These are phyloP conservation scores for Actinia tenebrosa DNA, from an alignment of 64 coral and sea anemone genomes.

Conservation along the genomic window DNA sequence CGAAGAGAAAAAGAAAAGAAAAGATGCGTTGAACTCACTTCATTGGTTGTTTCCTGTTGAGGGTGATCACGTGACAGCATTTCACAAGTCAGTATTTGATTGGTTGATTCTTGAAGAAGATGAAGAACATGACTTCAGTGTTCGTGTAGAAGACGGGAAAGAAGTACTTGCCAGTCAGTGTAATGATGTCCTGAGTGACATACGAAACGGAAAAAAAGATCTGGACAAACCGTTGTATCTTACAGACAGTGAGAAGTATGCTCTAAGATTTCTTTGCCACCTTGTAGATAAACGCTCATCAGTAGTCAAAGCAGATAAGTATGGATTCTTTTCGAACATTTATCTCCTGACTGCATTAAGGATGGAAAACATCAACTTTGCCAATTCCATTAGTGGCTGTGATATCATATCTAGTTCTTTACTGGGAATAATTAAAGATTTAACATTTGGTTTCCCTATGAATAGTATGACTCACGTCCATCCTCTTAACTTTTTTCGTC, in stretches of 20 bases:
- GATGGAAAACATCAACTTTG: neutral
- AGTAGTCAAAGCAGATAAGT: neutral
- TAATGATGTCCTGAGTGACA: neutral
- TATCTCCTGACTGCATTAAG: neutral
- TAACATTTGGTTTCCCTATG: neutral
- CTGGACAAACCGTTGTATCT: neutral
- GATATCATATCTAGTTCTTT: neutral
- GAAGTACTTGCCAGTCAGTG: conserved; percentile 32
- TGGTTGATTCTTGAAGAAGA: conserved; percentile 17
- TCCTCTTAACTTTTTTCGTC: neutral
- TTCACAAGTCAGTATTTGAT: conserved; percentile 40
- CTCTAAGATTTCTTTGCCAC: neutral
- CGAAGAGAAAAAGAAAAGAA: neutral
- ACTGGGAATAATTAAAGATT: neutral
- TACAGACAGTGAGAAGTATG: neutral
- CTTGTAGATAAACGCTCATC: neutral
- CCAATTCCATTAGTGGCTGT: no score
- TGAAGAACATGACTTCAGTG: neutral
- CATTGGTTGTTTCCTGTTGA: conserved; percentile 14
- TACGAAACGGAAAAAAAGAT: conserved; percentile 9
- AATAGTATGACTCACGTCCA: no score
- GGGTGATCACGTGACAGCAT: neutral
- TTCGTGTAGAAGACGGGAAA: conserved; percentile 18
- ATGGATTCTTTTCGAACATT: neutral
- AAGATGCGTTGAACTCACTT: neutral